These are phyloP conservation scores for Brachionus manjavacas DNA, from an alignment of 1,140 invertebrate species.

Conservation along the genomic window DNA sequence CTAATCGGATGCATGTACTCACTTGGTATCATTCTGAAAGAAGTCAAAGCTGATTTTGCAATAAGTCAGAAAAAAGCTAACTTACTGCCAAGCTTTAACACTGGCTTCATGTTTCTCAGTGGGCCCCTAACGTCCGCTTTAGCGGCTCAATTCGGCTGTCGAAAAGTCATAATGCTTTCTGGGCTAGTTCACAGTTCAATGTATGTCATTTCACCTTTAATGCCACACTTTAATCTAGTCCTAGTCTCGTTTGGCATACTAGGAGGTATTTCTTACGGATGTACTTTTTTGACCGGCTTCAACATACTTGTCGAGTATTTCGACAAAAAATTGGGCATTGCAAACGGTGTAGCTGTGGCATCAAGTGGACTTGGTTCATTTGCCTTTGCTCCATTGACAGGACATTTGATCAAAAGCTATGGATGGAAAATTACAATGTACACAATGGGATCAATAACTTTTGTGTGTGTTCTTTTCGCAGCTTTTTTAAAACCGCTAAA, in stretches of 20 bases:
- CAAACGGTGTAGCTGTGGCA: slow-evolving; percentile 73
- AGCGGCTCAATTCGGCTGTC: slow-evolving; percentile 76
- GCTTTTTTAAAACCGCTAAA: neutral
- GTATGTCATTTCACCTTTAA: slow-evolving; percentile 75
- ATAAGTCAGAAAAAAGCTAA: slow-evolving; percentile 5
- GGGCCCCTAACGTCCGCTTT: slow-evolving; percentile 87
- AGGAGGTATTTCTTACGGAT: slow-evolving; percentile 63
- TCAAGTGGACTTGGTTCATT: slow-evolving; percentile 54
- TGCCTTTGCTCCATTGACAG: slow-evolving; percentile 50
- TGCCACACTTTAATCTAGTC: slow-evolving; percentile 70
- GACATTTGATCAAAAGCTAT: slow-evolving; percentile 48
- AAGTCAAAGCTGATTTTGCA: neutral
- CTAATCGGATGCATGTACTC: slow-evolving; percentile 6
- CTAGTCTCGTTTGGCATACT: slow-evolving; percentile 78
- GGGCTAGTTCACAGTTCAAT: slow-evolving; percentile 69
- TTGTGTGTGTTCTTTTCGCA: neutral
- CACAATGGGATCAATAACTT: neutral
- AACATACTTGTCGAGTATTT: slow-evolving; percentile 87
- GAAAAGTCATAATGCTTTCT: slow-evolving; percentile 78
- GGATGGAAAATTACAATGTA: slow-evolving; percentile 49
- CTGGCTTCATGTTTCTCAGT: slow-evolving; percentile 47
- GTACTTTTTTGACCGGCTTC: slow-evolving; percentile 62
- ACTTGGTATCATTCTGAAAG: slow-evolving; percentile 9
- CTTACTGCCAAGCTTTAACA: slow-evolving; percentile 7
- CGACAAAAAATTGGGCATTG: slow-evolving; percentile 79